phyloP scores from a whole-genome alignment of 2,113 vertebrate genomes.

The Pelmatolapia mariae region DNA sequence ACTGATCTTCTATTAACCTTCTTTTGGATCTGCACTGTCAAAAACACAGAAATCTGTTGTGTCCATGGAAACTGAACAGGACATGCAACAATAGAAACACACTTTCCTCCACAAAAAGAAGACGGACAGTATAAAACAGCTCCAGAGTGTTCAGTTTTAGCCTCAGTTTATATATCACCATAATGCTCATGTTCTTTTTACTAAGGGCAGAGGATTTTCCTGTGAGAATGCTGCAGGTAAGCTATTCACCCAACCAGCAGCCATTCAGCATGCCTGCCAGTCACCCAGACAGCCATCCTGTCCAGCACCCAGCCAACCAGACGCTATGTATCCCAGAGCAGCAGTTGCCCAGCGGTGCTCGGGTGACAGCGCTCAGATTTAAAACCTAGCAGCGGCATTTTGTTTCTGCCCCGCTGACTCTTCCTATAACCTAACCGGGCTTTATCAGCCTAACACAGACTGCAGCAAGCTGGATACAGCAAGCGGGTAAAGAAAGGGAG shows the following conservation, averaged over 20 bases:
- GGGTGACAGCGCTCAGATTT: conserved; percentile 45
- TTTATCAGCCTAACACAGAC: conserved; percentile 52
- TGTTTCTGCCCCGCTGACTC: conserved; percentile 50
- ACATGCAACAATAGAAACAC: neutral
- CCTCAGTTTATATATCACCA: neutral
- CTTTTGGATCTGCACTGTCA: neutral
- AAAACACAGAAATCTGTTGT: neutral
- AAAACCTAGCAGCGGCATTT: conserved; percentile 36
- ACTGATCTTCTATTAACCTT: neutral
- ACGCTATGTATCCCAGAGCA: neutral
- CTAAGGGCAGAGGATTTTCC: neutral
- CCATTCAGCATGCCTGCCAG: conserved; percentile 1
- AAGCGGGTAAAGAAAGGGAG: neutral
- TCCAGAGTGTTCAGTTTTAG: neutral
- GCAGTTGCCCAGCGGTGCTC: neutral
- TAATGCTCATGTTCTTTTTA: neutral
- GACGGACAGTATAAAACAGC: neutral
- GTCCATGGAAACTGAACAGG: conserved; percentile 10
- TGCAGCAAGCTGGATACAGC: conserved; percentile 5
- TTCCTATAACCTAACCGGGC: conserved; percentile 17
- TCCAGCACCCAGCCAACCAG: neutral
- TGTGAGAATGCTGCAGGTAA: conserved; percentile 5
- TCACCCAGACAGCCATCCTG: neutral
- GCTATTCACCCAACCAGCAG: neutral
- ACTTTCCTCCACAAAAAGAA: neutral